A percentile compares a stretch with the other conserved stretches of the same genome.
Evolutionary conservation across 2,113 vertebrate genomes (phyloP).

Genomic region (Nansenia antarctica): DNA sequence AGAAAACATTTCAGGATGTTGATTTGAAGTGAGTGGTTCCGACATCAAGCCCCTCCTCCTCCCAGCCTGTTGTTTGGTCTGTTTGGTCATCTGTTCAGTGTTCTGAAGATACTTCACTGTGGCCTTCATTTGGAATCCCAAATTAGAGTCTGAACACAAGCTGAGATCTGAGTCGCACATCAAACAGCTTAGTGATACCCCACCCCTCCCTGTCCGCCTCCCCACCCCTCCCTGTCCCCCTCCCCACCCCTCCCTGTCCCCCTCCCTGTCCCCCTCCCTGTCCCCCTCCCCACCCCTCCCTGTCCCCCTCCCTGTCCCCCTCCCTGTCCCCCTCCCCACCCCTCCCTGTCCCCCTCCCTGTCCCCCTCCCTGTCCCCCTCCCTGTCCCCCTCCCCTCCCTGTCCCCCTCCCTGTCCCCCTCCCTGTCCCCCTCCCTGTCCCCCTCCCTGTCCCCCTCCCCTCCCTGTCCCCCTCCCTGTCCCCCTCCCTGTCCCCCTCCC

Average conservation of each 20-base stretch:
- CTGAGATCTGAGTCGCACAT: slow-evolving; percentile 57
- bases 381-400: slow-evolving; percentile 27
- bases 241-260: slow-evolving; percentile 15
- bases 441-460: too few species aligned
- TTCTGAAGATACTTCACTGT: slow-evolving; percentile 22
- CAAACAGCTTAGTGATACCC: slow-evolving; percentile 39
- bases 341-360: slow-evolving; percentile 18
- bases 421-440: slow-evolving; percentile 23
- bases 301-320: too few species aligned
- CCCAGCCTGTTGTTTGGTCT: not conserved
- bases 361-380: slow-evolving; percentile 21
- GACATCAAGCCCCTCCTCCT: slow-evolving; percentile 5
- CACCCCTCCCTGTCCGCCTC: slow-evolving; percentile 32
- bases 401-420: slow-evolving; percentile 15
- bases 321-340: too few species aligned
- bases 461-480: slow-evolving; percentile 20
- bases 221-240: slow-evolving; percentile 22
- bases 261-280: too few species aligned
- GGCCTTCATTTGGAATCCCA: slow-evolving; percentile 17
- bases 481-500: too few species aligned
- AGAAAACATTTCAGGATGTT: slow-evolving; percentile 6
- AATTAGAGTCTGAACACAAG: slow-evolving; percentile 50
- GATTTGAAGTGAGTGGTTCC: slow-evolving; percentile 11
- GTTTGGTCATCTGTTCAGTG: slow-evolving; percentile 1
- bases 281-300: slow-evolving; percentile 29